Evolutionary conservation across 2,797 vertebrate species (phyloP).

Genomic region (Acestrorhynchus altus): DNA sequence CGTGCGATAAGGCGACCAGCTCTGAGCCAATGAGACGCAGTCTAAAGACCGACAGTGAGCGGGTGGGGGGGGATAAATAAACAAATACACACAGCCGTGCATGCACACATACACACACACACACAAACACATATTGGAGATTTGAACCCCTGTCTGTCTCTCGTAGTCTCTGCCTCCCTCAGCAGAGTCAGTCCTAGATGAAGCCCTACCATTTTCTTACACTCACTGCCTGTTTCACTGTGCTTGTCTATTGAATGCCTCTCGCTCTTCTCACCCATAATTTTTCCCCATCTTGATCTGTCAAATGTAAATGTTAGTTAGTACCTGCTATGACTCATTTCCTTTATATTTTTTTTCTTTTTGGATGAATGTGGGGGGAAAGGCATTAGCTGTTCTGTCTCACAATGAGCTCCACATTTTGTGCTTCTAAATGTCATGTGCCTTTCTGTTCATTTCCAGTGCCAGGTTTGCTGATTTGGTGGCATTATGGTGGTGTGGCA

Average conservation of each 20-base stretch:
- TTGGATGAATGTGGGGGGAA: constrained; percentile 38
- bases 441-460: constrained; percentile 15
- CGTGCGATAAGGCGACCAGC: constrained; percentile 80
- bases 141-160: constrained; percentile 51
- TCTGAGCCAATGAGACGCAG: constrained; percentile 79
- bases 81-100: constrained; percentile 42
- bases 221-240: constrained; percentile 58
- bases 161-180: constrained; percentile 41
- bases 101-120: constrained; percentile 38
- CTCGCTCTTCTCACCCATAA: constrained; percentile 32
- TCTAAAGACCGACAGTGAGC: constrained; percentile 63
- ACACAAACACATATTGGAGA: constrained; percentile 42
- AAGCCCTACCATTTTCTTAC: constrained; percentile 79
- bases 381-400: constrained; percentile 36
- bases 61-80: constrained; percentile 40
- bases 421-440: constrained; percentile 22
- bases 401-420: constrained; percentile 19
- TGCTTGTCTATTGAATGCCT: constrained; percentile 52
- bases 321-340: constrained; percentile 48
- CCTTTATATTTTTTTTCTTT: background rate
- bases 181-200: constrained; percentile 57
- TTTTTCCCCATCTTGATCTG: constrained; percentile 48
- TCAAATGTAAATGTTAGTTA: constrained; percentile 50
- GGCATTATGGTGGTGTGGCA: background rate
- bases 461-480: constrained; percentile 1